A percentile compares a stretch with the other conserved stretches of the same genome.
phyloP scores from a whole-genome alignment of 2,888 invertebrate species.

The Hirtodrosophila confusa region DNA sequence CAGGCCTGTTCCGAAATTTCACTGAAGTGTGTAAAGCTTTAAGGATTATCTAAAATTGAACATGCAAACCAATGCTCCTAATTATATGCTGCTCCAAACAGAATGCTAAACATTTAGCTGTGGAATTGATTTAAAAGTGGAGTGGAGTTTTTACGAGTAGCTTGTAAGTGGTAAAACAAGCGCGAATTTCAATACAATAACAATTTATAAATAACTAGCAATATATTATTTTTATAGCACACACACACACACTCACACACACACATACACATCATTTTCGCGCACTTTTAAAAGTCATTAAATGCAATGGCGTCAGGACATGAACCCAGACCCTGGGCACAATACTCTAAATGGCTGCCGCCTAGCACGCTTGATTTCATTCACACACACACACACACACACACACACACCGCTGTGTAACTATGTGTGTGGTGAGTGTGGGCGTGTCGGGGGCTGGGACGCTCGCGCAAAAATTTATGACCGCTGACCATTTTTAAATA shows the following conservation, averaged over 20 bases:
- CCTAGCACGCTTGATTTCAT: conserved; percentile 49
- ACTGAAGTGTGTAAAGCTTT: no score
- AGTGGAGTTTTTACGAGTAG: no score
- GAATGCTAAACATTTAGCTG: no score
- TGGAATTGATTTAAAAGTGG: no score
- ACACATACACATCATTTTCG: conserved; percentile 42
- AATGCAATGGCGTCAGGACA: conserved; percentile 51
- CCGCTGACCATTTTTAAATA: conserved; percentile 78
- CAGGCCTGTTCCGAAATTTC: no score
- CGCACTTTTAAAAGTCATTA: conserved; percentile 63
- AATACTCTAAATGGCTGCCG: conserved; percentile 30
- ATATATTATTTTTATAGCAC: neutral
- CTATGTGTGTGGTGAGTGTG: conserved; percentile 1
- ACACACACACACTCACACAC: neutral
- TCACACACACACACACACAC: conserved; percentile 10
- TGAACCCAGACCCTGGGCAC: conserved; percentile 20
- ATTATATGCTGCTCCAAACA: no score
- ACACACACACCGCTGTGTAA: neutral
- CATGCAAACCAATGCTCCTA: no score
- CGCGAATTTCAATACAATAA: no score
- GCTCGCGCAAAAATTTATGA: conserved; percentile 66
- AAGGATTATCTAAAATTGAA: no score
- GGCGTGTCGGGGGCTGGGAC: conserved; percentile 7
- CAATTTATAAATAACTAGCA: no score
- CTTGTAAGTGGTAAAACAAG: no score